These are phyloP conservation scores for Plutella xylostella DNA, from an alignment of 2,888 invertebrate species.

Conservation along the genomic window DNA sequence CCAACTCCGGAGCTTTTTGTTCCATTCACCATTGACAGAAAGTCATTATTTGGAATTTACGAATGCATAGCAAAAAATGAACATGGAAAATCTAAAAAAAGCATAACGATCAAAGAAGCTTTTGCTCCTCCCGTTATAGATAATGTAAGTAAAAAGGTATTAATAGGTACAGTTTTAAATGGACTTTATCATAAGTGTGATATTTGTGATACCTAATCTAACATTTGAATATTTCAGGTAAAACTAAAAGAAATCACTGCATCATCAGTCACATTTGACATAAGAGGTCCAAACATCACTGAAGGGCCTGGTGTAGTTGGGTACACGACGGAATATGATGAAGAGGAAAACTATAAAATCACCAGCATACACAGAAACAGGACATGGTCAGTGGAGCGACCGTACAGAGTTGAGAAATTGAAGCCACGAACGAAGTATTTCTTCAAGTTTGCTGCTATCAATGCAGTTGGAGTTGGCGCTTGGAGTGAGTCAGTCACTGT, in stretches of 20 bases:
- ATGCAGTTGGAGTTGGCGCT: slow-evolving; percentile 39
- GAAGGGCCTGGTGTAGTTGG: slow-evolving; percentile 39
- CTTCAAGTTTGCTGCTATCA: slow-evolving; percentile 46
- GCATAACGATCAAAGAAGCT: slow-evolving; percentile 33
- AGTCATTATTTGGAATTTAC: slow-evolving; percentile 35
- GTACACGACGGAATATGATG: slow-evolving; percentile 45
- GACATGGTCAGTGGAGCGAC: slow-evolving; percentile 44
- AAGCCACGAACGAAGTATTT: slow-evolving; percentile 40
- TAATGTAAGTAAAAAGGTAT: slow-evolving; percentile 30
- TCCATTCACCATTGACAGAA: background rate
- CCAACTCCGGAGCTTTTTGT: background rate
- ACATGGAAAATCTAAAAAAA: slow-evolving; percentile 33
- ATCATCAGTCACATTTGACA: slow-evolving; percentile 37
- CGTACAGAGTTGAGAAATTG: slow-evolving; percentile 39
- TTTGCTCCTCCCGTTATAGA: slow-evolving; percentile 31
- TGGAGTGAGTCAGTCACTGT: slow-evolving; percentile 35
- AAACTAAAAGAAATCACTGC: slow-evolving; percentile 24
- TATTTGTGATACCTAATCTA: no score
- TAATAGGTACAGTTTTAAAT: no score
- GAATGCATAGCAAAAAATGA: slow-evolving; percentile 38
- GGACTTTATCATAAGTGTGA: no score
- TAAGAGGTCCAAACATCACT: slow-evolving; percentile 26
- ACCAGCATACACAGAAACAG: slow-evolving; percentile 46
- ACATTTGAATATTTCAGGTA: slow-evolving; percentile 34
- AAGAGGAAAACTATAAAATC: slow-evolving; percentile 32